A percentile compares a stretch with the other conserved stretches of the same genome.
phyloP scores from a whole-genome alignment of 1,140 invertebrate genomes.

The Wiebesia pumilae region DNA sequence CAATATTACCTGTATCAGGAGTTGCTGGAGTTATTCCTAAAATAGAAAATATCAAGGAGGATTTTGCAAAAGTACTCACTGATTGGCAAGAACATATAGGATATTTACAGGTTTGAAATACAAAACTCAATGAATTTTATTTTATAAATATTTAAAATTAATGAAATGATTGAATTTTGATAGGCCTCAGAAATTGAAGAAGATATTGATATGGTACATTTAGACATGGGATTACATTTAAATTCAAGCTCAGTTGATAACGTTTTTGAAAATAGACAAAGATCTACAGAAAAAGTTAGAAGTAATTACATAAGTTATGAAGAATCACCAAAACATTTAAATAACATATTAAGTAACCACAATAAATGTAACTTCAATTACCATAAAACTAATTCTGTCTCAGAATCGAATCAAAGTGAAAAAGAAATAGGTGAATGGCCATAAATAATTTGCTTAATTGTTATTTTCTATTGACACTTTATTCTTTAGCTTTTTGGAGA shows the following conservation, averaged over 20 bases:
- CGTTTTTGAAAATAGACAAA: slow-evolving; percentile 10
- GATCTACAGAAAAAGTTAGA: slow-evolving; percentile 15
- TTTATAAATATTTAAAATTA: not conserved
- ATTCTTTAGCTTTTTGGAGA: not conserved
- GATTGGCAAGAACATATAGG: slow-evolving; percentile 73
- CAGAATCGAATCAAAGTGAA: slow-evolving; percentile 51
- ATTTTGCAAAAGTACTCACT: slow-evolving; percentile 71
- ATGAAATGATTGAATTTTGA: not conserved
- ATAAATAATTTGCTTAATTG: not conserved
- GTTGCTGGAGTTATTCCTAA: slow-evolving; percentile 60
- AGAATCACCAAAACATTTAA: slow-evolving; percentile 41
- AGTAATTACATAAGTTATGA: slow-evolving; percentile 18
- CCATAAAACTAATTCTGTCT: slow-evolving; percentile 1
- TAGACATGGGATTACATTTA: slow-evolving; percentile 43
- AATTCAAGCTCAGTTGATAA: slow-evolving; percentile 26
- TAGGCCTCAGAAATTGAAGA: slow-evolving; percentile 66
- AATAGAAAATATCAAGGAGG: slow-evolving; percentile 66
- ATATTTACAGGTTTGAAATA: slow-evolving; percentile 61
- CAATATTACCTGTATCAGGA: slow-evolving; percentile 60
- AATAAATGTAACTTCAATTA: slow-evolving; percentile 20
- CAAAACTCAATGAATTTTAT: not conserved
- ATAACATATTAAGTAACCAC: slow-evolving; percentile 25
- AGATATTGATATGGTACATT: slow-evolving; percentile 61
- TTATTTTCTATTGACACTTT: not conserved
- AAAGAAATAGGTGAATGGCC: slow-evolving; percentile 57